phyloP scores from a whole-genome alignment of 2,888 invertebrate genomes.

The Zelleria hepariella region DNA sequence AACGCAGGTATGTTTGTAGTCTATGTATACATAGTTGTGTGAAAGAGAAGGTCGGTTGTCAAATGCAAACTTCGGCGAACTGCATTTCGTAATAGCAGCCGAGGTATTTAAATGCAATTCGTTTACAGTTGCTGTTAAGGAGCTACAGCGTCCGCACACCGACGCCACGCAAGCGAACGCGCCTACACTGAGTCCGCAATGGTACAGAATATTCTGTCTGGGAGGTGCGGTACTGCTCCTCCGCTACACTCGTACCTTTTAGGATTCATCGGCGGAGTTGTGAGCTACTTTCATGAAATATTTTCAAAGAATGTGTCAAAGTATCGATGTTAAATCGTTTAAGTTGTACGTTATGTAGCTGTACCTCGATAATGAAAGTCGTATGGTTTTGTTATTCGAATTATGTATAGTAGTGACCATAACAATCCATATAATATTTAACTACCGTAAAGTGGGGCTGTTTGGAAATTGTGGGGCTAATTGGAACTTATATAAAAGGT shows the following conservation, averaged over 20 bases:
- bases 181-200: not conserved
- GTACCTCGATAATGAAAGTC: not conserved
- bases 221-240: not conserved
- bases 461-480: no score
- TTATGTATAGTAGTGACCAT: no score
- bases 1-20: no score
- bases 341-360: not conserved
- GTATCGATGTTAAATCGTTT: not conserved
- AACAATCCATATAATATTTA: no score
- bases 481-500: no score
- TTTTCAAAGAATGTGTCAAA: not conserved
- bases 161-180: slow-evolving; percentile 1
- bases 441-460: no score
- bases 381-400: no score
- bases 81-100: not conserved
- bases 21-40: no score
- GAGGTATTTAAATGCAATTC: not conserved
- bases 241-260: not conserved
- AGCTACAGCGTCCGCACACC: not conserved
- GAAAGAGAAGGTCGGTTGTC: no score
- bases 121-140: slow-evolving; percentile 6
- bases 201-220: not conserved
- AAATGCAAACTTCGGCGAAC: no score
- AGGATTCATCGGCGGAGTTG: not conserved
- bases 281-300: not conserved